Evolutionary conservation across 2,888 invertebrate genomes (phyloP).

Genomic region (Salticus scenicus): DNA sequence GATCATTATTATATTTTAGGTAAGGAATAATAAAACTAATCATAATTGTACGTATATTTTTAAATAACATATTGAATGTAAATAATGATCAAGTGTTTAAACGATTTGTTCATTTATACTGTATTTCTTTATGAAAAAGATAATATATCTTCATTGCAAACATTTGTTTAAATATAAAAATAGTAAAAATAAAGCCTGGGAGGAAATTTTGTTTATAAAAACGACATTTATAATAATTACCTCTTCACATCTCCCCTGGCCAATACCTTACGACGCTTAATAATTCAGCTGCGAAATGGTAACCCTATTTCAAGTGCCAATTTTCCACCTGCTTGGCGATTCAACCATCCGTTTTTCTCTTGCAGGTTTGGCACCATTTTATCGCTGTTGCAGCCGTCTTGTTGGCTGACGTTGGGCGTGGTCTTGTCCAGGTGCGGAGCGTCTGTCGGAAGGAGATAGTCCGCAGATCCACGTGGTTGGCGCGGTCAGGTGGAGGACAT

Average conservation of each 20-base stretch:
- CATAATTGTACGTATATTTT: too few species aligned
- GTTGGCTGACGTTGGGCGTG: constrained; percentile 36
- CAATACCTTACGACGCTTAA: constrained; percentile 30
- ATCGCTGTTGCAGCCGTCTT: constrained; percentile 23
- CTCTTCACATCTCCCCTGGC: constrained; percentile 18
- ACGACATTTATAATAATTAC: constrained; percentile 27
- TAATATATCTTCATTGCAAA: too few species aligned
- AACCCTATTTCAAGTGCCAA: constrained; percentile 33
- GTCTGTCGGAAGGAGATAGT: constrained; percentile 34
- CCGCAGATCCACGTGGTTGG: constrained; percentile 54
- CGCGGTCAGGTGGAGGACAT: constrained; percentile 27
- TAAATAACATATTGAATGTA: too few species aligned
- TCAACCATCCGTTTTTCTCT: constrained; percentile 31
- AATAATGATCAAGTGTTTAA: too few species aligned
- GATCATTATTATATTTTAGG: too few species aligned
- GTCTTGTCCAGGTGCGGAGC: constrained; percentile 47
- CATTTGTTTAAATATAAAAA: constrained; percentile 11
- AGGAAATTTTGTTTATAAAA: neutral
- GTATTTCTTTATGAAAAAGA: too few species aligned
- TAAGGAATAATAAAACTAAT: too few species aligned
- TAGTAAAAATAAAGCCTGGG: neutral
- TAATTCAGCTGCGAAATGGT: constrained; percentile 18
- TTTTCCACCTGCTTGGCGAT: constrained; percentile 53
- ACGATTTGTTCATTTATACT: too few species aligned
- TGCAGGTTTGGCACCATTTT: constrained; percentile 48